Conservation (phyloP, 2,888 invertebrate genomes). For the Philaethria dido region DNA sequence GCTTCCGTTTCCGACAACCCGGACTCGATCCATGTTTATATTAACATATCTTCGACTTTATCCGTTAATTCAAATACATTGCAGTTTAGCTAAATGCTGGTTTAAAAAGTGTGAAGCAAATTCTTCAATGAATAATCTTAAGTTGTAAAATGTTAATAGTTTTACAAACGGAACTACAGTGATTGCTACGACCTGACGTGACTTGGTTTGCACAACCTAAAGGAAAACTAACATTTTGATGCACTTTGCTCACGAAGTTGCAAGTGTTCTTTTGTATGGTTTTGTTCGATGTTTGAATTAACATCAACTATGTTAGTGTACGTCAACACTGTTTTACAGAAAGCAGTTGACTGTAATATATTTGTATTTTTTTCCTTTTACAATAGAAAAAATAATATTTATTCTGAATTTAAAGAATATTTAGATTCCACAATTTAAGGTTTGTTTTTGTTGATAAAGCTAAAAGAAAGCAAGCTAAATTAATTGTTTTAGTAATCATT, state of each 20-base stretch:
- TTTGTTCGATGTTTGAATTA: conserved; percentile 39
- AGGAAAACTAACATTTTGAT: conserved; percentile 78
- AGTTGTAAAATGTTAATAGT: not conserved
- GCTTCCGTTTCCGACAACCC: conserved; percentile 75
- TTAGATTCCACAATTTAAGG: not conserved
- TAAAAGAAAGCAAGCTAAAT: too few relatives aligned
- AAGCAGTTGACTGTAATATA: not conserved
- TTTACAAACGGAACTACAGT: conserved; percentile 42
- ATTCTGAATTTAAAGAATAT: not conserved
- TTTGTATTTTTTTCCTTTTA: not conserved
- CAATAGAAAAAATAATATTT: not conserved
- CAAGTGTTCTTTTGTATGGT: conserved; percentile 47
- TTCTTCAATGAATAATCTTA: conserved; percentile 40
- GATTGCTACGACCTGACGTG: conserved; percentile 72
- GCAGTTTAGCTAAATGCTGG: conserved; percentile 42
- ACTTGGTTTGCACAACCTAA: conserved; percentile 74
- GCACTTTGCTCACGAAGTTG: conserved; percentile 53
- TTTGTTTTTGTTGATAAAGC: too few relatives aligned
- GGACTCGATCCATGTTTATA: conserved; percentile 43
- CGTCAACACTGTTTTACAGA: conserved; percentile 19
- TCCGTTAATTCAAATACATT: conserved; percentile 45
- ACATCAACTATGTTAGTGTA: conserved; percentile 38
- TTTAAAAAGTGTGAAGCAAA: not conserved
- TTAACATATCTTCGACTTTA: conserved; percentile 18
- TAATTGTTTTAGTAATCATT: too few relatives aligned